phyloP scores from a whole-genome alignment of 2,888 invertebrate genomes.

The Ctena decussata region DNA sequence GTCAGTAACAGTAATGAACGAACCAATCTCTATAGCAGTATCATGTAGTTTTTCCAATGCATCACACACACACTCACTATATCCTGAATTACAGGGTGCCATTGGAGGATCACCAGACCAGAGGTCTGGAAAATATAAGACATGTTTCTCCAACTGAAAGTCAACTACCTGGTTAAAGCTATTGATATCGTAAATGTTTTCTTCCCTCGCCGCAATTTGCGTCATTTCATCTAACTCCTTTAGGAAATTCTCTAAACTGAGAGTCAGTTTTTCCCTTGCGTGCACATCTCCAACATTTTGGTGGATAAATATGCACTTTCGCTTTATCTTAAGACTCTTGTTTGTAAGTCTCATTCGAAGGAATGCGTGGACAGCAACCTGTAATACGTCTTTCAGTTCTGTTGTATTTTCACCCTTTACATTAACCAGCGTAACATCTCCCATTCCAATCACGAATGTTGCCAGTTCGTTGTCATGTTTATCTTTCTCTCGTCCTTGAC shows the following conservation, averaged over 20 bases:
- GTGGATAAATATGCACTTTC: conserved; percentile 36
- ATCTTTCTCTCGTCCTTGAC: background rate
- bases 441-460: conserved; percentile 39
- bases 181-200: conserved; percentile 10
- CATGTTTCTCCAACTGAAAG: conserved; percentile 26
- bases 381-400: conserved; percentile 37
- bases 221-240: conserved; percentile 38
- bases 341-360: conserved; percentile 40
- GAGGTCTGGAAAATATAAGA: conserved; percentile 33
- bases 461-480: conserved; percentile 46
- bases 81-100: conserved; percentile 30
- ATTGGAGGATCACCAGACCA: conserved; percentile 44
- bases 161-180: conserved; percentile 33
- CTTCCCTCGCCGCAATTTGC: conserved; percentile 8
- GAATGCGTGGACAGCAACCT: conserved; percentile 47
- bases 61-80: conserved; percentile 6
- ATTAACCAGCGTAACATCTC: conserved; percentile 36
- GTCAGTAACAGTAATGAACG: background rate
- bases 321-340: background rate
- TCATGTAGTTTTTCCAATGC: background rate
- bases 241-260: conserved; percentile 14
- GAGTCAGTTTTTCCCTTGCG: conserved; percentile 5
- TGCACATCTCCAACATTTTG: conserved; percentile 36
- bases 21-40: background rate
- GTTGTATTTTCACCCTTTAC: conserved; percentile 42